Evolutionary conservation across 30 jellyfish, hydroid and myxozoan genomes (phyloP).

Genomic region (Hydra vulgaris): DNA sequence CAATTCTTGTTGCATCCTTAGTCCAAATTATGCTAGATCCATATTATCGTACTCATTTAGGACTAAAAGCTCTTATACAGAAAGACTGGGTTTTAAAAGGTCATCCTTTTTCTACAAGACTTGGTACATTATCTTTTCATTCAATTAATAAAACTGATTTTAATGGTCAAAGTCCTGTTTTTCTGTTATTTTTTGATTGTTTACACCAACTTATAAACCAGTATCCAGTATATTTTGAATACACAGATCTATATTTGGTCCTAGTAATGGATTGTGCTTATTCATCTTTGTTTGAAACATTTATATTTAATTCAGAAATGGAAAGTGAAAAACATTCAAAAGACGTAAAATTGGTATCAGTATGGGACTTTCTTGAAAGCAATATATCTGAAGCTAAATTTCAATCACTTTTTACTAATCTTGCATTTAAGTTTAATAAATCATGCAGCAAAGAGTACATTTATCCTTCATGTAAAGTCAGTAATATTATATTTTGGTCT

Average conservation of each 20-base stretch:
- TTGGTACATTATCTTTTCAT: conserved; percentile 4
- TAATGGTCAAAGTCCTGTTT: conserved; percentile 63
- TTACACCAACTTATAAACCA: conserved; percentile 58
- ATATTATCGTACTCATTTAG: conserved; percentile 60
- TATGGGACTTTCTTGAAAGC: conserved; percentile 72
- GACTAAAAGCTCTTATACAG: conserved; percentile 59
- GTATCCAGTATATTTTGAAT: conserved; percentile 60
- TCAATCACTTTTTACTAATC: conserved; percentile 43
- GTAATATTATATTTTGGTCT: conserved; percentile 35
- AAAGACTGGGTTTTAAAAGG: conserved; percentile 91
- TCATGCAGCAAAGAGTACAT: not conserved
- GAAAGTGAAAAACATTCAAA: conserved; percentile 26
- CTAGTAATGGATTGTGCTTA: conserved; percentile 53
- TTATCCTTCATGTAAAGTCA: conserved; percentile 2
- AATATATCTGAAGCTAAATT: conserved; percentile 39
- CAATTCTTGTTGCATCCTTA: conserved; percentile 45
- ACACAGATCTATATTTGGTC: conserved; percentile 62
- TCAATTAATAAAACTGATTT: conserved; percentile 26
- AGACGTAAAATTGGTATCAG: conserved; percentile 33
- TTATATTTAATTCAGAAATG: conserved; percentile 47
- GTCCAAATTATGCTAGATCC: conserved; percentile 78
- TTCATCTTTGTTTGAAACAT: conserved; percentile 77
- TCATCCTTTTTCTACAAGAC: conserved; percentile 51
- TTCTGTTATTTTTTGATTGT: conserved; percentile 69
- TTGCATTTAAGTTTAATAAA: conserved; percentile 31